Base-by-base conservation (phyloP, 2,888 invertebrate species). In the Zele albiditarsus region DNA sequence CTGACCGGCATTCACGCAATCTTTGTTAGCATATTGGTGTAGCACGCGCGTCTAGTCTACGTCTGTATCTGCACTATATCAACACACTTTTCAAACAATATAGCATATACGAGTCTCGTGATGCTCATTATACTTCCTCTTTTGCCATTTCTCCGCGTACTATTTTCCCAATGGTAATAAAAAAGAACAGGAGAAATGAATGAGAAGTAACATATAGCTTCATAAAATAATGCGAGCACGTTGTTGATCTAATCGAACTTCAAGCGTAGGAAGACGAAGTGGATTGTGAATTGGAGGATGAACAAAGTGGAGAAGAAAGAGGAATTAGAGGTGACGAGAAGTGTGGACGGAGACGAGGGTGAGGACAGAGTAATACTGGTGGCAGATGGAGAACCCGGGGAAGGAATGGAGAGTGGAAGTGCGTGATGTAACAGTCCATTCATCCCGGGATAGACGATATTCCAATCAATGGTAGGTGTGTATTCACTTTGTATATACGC, bases 341-440 rank as follows among this genome's bases (percentile, higher is more conserved):
- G 88, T 87, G 65, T 38, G 28, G 16, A 63, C 8, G 12, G 12
- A 38, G 10, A 27, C 53, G 75, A 62, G 75, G 66, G 60, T 33
- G 67, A 65, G 63, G 42, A 71, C 42, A 74, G 75, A 73, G 75
- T 77, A 71, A 71, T 66, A 71, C 69, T 71, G 75, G 76, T 75
- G 60, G 49, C 65, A 31, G 53, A 72, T 58, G 78, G 60, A 79
- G 78, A 73, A 53, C 20, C 23, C 78, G 81, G 81, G 82, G 83
- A 74, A 83, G 82, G 81, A 80, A 81, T 83, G 80, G 84, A 84
- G 87, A 85, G 85, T 86, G 86, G 85, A 86, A 86, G 85, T 85
- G 86, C 85, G 86, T 88, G 88, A 88, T 87, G 87, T 87, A 87
- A 87, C 86, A 84, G 87, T 87, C 87, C 88, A 88, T 88, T 88